Base-by-base conservation (phyloP, 2,797 vertebrate genomes). In the Coregonus ussuriensis region DNA sequence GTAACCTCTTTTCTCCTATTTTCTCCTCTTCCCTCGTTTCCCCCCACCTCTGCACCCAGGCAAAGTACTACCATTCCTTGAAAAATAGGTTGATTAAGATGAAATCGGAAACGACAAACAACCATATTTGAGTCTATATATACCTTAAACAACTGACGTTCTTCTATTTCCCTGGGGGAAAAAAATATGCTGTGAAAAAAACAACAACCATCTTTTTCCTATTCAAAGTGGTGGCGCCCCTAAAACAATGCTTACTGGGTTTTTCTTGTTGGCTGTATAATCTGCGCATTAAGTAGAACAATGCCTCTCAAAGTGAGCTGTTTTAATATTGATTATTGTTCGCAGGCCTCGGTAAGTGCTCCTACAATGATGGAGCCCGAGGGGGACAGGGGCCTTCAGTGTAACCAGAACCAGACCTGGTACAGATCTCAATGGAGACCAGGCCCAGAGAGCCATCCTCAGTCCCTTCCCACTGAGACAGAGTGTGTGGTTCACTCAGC, bases 261-360 rank as follows among this genome's bases (percentile, higher is more conserved):
- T 77, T 79, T 77, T 78, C 83, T 85, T 80, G 77, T 76, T 87
- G 85, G 31, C 79, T 71, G n/a, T 84, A 80, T 82, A 84, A 87
- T 85, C 82, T 88, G 86, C 76, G 35, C 13, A 13, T 37, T 78
- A 76, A 86, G 76, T 74, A 81, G 77, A 81, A 65, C 54, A 79
- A 77, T 86, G 77, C 35, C 69, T 85, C 75, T 59, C 79, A 81
- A 87, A 88, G 66, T 56, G 84, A 54, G 65, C 74, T 5, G 41
- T 74, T 89, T 89, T 83, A 88, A 83, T 84, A 80, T 77, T 83
- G 75, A 83, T 88, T 82, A 83, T 85, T 86, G 82, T 82, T 86
- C 81, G 85, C 91, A 88, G 88, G 80, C 80, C 78, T 72, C 1
- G 70, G 68, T 86, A 79, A 87, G 78, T 72, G 25, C 85, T 85